Evolutionary conservation across 2,113 vertebrate species (phyloP).

Genomic region (Indicator indicator): DNA sequence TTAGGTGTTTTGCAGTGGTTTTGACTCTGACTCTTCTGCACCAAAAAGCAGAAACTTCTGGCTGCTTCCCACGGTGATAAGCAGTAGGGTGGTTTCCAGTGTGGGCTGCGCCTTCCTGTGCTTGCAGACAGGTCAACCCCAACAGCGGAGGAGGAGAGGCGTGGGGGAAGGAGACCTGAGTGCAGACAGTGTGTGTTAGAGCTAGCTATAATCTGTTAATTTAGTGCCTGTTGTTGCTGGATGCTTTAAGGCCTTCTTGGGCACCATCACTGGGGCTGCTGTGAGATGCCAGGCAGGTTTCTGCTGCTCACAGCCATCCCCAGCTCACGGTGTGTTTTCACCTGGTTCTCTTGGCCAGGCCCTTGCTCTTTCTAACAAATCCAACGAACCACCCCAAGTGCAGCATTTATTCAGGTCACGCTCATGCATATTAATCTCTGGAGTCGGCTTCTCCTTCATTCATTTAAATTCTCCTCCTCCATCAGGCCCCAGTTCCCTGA

Average conservation of each 20-base stretch:
- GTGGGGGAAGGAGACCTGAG: background rate
- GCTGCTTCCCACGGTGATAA: background rate
- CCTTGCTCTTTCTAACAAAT: background rate
- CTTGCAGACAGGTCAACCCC: background rate
- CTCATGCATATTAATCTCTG: background rate
- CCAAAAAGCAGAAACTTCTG: fast-evolving
- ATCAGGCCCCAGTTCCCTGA: background rate
- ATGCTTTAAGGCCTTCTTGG: background rate
- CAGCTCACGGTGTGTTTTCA: background rate
- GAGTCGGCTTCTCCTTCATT: background rate
- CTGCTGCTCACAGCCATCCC: background rate
- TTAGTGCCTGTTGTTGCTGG: background rate
- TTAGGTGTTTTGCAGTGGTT: fast-evolving
- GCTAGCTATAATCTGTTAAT: background rate
- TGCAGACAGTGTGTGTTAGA: background rate
- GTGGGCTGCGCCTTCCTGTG: fast-evolving
- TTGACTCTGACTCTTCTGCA: background rate
- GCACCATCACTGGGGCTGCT: background rate
- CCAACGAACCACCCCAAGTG: background rate
- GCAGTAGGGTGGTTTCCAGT: background rate
- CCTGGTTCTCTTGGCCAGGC: background rate
- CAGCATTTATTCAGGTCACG: background rate
- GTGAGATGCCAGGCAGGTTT: background rate
- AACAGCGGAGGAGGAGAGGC: background rate
- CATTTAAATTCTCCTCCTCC: background rate